These are phyloP conservation scores for Calephelis perditalis DNA, from an alignment of 2,888 invertebrate genomes.

Conservation along the genomic window DNA sequence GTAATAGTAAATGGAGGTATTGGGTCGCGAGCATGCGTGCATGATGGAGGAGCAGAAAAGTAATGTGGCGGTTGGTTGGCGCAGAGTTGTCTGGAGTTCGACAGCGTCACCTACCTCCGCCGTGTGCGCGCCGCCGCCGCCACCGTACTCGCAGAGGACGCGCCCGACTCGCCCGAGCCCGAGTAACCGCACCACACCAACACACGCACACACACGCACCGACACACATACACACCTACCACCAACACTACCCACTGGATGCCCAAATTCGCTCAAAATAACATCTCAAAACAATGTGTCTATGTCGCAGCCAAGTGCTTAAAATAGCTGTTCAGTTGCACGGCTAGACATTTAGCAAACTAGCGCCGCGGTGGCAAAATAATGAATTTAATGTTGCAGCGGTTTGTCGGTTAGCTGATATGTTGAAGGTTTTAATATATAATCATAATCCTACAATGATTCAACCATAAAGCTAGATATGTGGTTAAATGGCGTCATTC, in stretches of 20 bases:
- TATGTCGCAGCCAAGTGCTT: no score
- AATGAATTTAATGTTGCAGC: no score
- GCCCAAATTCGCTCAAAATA: no score
- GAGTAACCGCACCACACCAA: slow-evolving; percentile 46
- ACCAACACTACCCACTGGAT: background rate
- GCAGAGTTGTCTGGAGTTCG: slow-evolving; percentile 76
- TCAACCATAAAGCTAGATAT: no score
- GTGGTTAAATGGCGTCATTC: no score
- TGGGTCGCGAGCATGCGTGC: background rate
- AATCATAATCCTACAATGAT: no score
- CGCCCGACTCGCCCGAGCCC: slow-evolving; percentile 71
- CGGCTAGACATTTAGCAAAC: no score
- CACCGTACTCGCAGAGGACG: slow-evolving; percentile 59
- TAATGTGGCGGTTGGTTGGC: slow-evolving; percentile 35
- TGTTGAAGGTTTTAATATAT: no score
- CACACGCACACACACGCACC: slow-evolving; percentile 25
- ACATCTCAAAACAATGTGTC: no score
- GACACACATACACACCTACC: slow-evolving; percentile 26
- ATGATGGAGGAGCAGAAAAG: slow-evolving; percentile 29
- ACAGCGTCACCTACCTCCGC: slow-evolving; percentile 71
- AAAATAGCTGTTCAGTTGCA: no score
- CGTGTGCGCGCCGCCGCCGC: slow-evolving; percentile 62
- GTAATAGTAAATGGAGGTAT: background rate
- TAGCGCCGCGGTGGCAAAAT: no score
- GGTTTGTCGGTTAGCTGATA: no score